Evolutionary conservation across 2,888 invertebrate species (phyloP), one percentile per base, ranked within the genome.

Genomic region (Epistrophella euchroma): DNA sequence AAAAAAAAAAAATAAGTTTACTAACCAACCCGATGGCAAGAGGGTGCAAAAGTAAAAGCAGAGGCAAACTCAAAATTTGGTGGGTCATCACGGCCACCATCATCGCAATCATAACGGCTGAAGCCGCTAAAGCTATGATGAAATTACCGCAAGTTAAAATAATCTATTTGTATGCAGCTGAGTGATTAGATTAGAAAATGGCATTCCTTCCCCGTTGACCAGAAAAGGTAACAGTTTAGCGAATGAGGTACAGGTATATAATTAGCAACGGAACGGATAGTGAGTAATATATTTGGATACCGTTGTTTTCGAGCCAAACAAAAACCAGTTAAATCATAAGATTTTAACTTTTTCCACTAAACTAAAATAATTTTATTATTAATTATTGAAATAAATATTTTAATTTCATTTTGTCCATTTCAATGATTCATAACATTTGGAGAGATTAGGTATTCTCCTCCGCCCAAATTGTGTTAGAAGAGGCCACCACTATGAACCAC

Each of bases 401-500:
- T 17, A 80, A 60, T 40, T 60, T 60, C 15, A 73, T 76, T 78
- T 85, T 73, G 73, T 35, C 47, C 22, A 70, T 43, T 81, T 32
- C 43, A 58, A 81, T 85, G 85, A 85, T 76, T 85, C 85, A 85
- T 81, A 85, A 73, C 68, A 81, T 55, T 43, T 43, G 32, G 72
- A 75, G 71, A 85, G 85, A 75, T 43, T 45, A 17, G 43, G 45
- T 32, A 32, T 56, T 81, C 81, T 73, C 58, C 72, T 62, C 85
- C 74, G 56, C 78, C 83, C 85, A 72, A 85, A 73, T 47, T 70
- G 76, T 62, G 85, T 64, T 85, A 81, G 85, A 85, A 81, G 58
- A 85, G 85, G 40, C 75, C 71, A 80, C 68, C 45, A 50, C 37
- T 32, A 62, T n/a, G 43, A 32, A 43, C n/a, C 45, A 55, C 45